Conservation (phyloP, 2,113 vertebrate species). For the Thinocorus orbignyianus region DNA sequence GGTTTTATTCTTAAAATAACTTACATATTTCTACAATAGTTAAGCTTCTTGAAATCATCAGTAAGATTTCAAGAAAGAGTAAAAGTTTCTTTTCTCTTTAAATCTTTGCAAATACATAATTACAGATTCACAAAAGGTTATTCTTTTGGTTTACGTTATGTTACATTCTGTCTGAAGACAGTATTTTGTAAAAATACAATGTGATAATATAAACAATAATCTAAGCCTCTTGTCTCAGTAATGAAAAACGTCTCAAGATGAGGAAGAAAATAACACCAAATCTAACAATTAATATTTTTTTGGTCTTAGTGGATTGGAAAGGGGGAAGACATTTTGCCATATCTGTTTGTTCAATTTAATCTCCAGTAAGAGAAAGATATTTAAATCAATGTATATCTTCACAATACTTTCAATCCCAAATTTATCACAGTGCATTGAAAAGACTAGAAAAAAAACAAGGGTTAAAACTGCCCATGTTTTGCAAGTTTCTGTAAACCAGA, state of each 20-base stretch:
- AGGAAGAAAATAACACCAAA: neutral
- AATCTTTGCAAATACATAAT: neutral
- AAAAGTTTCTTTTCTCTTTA: neutral
- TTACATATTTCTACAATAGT: neutral
- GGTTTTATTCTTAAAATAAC: constrained; percentile 39
- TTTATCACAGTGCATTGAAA: neutral
- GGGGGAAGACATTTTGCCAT: neutral
- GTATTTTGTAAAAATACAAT: neutral
- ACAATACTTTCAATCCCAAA: neutral
- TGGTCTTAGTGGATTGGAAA: neutral
- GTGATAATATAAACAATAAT: neutral
- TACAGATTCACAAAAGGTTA: neutral
- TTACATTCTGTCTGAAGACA: neutral
- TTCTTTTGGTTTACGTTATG: neutral
- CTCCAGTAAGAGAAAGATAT: neutral
- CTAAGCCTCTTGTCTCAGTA: neutral
- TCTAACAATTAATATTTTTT: neutral
- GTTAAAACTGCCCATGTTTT: neutral
- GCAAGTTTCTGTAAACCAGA: neutral
- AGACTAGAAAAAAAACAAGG: neutral
- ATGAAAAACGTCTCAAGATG: neutral
- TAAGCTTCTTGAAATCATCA: neutral
- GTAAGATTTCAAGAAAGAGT: constrained; percentile 18
- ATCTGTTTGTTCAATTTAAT: neutral
- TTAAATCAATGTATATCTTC: neutral